Percentiles rank a stretch among this genome's conserved stretches.
These are phyloP conservation scores for Stenodema calcarata DNA, from an alignment of 2,888 invertebrate genomes.

Conservation along the genomic window DNA sequence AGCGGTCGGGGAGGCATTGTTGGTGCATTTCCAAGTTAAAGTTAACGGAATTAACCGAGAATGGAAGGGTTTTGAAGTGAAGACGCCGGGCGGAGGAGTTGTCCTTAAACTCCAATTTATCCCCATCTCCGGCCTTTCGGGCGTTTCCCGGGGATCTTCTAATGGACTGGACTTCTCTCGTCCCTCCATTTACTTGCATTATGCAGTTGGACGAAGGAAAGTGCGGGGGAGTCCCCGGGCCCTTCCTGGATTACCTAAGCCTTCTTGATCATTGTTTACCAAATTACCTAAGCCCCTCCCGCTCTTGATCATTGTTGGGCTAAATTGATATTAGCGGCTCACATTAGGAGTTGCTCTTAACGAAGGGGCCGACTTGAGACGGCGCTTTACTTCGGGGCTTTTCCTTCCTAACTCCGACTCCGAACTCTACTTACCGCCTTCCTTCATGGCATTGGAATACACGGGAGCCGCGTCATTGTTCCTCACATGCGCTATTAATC, in stretches of 20 bases:
- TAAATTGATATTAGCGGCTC: conserved; percentile 48
- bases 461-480: conserved; percentile 27
- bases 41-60: background rate
- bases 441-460: conserved; percentile 27
- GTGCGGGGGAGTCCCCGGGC: background rate
- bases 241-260: conserved; percentile 36
- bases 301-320: conserved; percentile 47
- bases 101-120: conserved; percentile 51
- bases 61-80: conserved; percentile 19
- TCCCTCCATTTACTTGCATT: conserved; percentile 42
- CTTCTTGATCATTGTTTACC: conserved; percentile 49
- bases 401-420: conserved; percentile 25
- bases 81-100: conserved; percentile 30
- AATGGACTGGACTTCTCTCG: conserved; percentile 33
- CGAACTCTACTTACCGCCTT: conserved; percentile 5
- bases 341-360: conserved; percentile 19
- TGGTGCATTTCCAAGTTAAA: conserved; percentile 23
- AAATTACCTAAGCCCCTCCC: conserved; percentile 40
- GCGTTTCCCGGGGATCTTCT: conserved; percentile 1
- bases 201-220: conserved; percentile 1
- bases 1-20: background rate
- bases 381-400: conserved; percentile 11
- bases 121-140: conserved; percentile 42
- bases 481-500: conserved; percentile 46
- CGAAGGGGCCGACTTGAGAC: background rate